phyloP scores from a whole-genome alignment of 1,140 invertebrate species.

The Ctenoplectra terminalis region DNA sequence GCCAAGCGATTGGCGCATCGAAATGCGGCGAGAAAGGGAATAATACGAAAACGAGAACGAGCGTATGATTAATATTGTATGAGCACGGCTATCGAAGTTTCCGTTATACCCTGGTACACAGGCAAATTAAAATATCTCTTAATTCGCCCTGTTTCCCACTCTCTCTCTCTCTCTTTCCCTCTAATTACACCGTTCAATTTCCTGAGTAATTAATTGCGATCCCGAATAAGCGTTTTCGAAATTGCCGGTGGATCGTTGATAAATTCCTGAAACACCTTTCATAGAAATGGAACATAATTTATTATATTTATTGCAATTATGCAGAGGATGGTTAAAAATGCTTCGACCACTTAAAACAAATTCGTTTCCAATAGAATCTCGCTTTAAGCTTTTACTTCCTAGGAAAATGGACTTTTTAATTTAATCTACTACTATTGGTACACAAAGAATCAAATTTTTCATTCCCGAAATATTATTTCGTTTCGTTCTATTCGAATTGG shows the following conservation, averaged over 20 bases:
- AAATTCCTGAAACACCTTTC: not conserved
- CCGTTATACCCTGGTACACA: not conserved
- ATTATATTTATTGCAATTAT: too few relatives aligned
- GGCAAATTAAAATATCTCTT: not conserved
- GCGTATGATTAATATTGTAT: constrained; percentile 23
- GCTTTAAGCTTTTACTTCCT: too few relatives aligned
- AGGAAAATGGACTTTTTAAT: too few relatives aligned
- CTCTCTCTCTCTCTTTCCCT: not conserved
- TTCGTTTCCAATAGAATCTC: too few relatives aligned
- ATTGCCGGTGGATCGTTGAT: not conserved
- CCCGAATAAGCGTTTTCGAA: constrained; percentile 1
- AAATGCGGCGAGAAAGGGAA: constrained; percentile 21
- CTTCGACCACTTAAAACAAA: too few relatives aligned
- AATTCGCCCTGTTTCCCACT: not conserved
- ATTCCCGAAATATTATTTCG: too few relatives aligned
- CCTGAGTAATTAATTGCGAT: not conserved
- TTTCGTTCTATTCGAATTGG: too few relatives aligned
- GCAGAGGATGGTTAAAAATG: not conserved
- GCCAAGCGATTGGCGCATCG: constrained; percentile 17
- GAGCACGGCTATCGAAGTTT: constrained; percentile 4
- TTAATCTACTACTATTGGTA: too few relatives aligned
- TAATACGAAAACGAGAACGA: constrained; percentile 24
- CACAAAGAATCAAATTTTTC: too few relatives aligned
- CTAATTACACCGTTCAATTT: constrained; percentile 16
- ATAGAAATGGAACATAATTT: not conserved